These are phyloP conservation scores for Caenorhabditis virilis DNA, from an alignment of 2,888 invertebrate species.

Conservation along the genomic window DNA sequence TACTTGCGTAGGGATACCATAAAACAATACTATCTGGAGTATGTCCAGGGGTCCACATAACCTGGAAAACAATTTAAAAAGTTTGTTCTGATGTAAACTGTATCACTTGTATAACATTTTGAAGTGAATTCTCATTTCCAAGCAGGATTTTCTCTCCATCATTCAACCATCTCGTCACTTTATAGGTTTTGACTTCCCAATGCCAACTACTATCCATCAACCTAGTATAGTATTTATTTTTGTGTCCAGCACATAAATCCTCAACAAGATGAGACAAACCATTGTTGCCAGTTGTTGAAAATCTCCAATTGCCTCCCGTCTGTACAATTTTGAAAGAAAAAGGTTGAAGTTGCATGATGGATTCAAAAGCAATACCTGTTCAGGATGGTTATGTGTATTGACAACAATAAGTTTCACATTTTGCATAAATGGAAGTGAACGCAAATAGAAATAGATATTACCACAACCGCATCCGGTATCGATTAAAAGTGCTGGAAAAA, in stretches of 20 bases:
- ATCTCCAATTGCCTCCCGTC: slow-evolving; percentile 54
- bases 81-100: not conserved
- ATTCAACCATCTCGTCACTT: slow-evolving; percentile 52
- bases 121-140: slow-evolving; percentile 32
- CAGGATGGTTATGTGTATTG: slow-evolving; percentile 57
- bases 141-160: slow-evolving; percentile 48
- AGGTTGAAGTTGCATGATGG: slow-evolving; percentile 3
- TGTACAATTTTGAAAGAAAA: slow-evolving; percentile 22
- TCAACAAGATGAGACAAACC: slow-evolving; percentile 51
- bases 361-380: no score
- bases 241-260: slow-evolving; percentile 43
- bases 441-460: slow-evolving; percentile 50
- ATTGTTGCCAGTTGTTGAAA: slow-evolving; percentile 53
- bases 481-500: slow-evolving; percentile 44
- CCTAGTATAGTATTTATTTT: slow-evolving; percentile 51
- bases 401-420: slow-evolving; percentile 48
- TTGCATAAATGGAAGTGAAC: slow-evolving; percentile 38
- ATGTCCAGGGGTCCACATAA: slow-evolving; percentile 53
- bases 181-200: slow-evolving; percentile 55
- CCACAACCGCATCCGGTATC: slow-evolving; percentile 56
- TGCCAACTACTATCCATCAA: slow-evolving; percentile 54
- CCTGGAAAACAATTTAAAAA: slow-evolving; percentile 21
- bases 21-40: slow-evolving; percentile 52
- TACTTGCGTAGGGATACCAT: slow-evolving; percentile 44
- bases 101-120: slow-evolving; percentile 36